These are phyloP conservation scores for Steinernema scapterisci DNA, from an alignment of 2,888 invertebrate species.

Conservation along the genomic window DNA sequence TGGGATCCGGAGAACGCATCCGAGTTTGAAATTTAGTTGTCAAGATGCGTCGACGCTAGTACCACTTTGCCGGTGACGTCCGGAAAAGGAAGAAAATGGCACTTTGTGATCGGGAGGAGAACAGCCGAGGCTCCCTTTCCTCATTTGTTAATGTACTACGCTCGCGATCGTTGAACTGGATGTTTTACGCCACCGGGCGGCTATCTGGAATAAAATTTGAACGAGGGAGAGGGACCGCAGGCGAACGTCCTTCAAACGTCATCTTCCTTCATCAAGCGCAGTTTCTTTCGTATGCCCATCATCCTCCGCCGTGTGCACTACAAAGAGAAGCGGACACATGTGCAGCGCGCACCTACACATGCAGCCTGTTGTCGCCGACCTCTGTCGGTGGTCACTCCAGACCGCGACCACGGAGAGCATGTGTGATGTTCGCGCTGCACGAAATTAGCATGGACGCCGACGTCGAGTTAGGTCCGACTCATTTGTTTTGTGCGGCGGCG, in stretches of 20 bases:
- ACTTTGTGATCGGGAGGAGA: slow-evolving; percentile 21
- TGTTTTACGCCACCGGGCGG: neutral
- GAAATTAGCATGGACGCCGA: no score
- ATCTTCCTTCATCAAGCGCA: neutral
- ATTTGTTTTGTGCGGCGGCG: no score
- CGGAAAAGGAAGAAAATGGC: slow-evolving; percentile 16
- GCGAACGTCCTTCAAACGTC: slow-evolving; percentile 13
- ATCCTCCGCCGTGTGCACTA: neutral
- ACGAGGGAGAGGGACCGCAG: neutral
- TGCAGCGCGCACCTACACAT: slow-evolving; percentile 3
- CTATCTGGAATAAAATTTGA: neutral
- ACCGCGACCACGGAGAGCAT: neutral
- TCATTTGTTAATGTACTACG: slow-evolving; percentile 31
- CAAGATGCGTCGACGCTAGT: neutral
- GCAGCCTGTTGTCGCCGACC: slow-evolving; percentile 2
- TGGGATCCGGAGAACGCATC: slow-evolving; percentile 10
- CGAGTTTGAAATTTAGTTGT: slow-evolving; percentile 13
- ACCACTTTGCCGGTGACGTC: slow-evolving; percentile 3
- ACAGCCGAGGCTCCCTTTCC: neutral
- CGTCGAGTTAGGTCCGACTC: no score
- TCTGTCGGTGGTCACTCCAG: neutral
- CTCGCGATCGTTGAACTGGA: neutral
- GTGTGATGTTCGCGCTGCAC: no score
- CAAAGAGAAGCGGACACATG: neutral
- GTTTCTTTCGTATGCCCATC: neutral